Evolutionary conservation across 2,888 invertebrate genomes (phyloP).

Genomic region (Resseliella maxima): DNA sequence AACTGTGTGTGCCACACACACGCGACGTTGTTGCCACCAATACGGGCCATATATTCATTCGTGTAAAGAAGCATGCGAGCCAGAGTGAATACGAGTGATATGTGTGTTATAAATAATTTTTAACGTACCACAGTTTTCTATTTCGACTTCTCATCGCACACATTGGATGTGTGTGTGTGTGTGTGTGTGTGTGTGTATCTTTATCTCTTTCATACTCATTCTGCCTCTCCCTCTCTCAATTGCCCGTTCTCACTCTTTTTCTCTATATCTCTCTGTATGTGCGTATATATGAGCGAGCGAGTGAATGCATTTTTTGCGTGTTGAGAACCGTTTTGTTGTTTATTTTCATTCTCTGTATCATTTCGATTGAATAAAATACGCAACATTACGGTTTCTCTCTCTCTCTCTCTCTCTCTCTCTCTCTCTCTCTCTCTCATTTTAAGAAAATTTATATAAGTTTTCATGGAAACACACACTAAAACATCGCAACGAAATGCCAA

Average conservation of each 20-base stretch:
- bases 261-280: too few relatives aligned
- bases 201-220: background rate
- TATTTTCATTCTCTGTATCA: background rate
- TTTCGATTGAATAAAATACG: background rate
- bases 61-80: background rate
- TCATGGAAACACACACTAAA: background rate
- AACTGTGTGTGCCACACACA: background rate
- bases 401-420: background rate
- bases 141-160: background rate
- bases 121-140: constrained; percentile 26
- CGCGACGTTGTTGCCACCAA: background rate
- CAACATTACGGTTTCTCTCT: background rate
- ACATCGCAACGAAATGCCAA: too few relatives aligned
- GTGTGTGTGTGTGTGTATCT: background rate
- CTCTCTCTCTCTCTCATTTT: too few relatives aligned
- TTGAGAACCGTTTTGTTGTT: background rate
- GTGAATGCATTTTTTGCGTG: too few relatives aligned
- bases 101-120: constrained; percentile 45
- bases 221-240: too few relatives aligned
- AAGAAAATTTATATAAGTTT: background rate
- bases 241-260: too few relatives aligned
- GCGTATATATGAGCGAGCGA: too few relatives aligned
- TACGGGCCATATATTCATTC: background rate
- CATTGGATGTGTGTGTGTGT: background rate
- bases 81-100: constrained; percentile 43